Evolutionary conservation across 2,797 vertebrate species (phyloP), one percentile per base, ranked within the genome.

Genomic region (Gobionotothen gibberifrons): DNA sequence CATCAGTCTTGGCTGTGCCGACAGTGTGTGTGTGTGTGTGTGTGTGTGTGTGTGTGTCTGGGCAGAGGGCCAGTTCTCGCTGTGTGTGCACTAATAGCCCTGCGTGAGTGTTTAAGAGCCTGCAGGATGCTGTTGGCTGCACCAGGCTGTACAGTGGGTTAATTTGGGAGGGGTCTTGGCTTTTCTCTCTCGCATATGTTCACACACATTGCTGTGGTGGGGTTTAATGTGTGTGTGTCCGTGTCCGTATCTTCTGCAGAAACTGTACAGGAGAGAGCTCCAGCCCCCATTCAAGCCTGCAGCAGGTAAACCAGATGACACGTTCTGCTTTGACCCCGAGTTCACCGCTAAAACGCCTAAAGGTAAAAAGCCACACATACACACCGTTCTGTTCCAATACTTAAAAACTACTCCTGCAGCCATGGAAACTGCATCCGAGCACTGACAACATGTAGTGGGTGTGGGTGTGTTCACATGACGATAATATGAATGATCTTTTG

Each of bases 281-380:
- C 97, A 97, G 71, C 98, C 98, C 79, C 98, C 97, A 0, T 99
- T 99, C 88, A 98, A 97, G 90, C 98, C 98, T 59, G 97, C 97
- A 75, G 95, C 96, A 87, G 98, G 98, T 87, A 98, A 98, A 90
- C 96, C 97, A 80, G 98, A 99, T 84, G 97, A 99, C 90, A 99
- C 98, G 4, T 99, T 99, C 92, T 99, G 97, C 93, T 99, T 99
- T 56, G 98, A 99, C 94, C 97, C 98, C 22, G 98, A 99, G 92
- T 99, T 99, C 94, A 99, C 98, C 68, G 97, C 97, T 85, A 99
- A 99, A 96, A 99, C 97, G 52, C 98, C 97, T 84, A 99, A 99
- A 97, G 98, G 98, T 99, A 94, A 75, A 48, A 36, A 36, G 8
- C 43, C 11, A 40, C 69, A 22, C 69, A 73, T 64, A 75, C 46